phyloP scores from a whole-genome alignment of 2,888 invertebrate species.

The Mythimna lalbum region DNA sequence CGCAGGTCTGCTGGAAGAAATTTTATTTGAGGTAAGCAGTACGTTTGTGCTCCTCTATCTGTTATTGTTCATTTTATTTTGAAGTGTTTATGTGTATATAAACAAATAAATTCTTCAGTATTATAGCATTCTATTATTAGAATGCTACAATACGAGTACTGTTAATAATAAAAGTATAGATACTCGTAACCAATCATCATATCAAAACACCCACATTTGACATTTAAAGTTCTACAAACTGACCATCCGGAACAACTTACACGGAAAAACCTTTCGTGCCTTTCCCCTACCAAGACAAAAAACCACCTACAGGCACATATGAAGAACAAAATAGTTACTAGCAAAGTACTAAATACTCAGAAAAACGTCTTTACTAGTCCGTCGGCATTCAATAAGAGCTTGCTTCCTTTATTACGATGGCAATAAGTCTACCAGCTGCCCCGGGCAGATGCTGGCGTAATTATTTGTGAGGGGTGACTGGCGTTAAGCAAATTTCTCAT shows the following conservation, averaged over 20 bases:
- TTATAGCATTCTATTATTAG: too few species aligned
- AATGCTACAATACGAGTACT: too few species aligned
- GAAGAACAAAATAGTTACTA: slow-evolving; percentile 42
- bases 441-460: slow-evolving; percentile 76
- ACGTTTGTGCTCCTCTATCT: too few species aligned
- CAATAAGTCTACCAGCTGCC: slow-evolving; percentile 79
- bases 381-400: slow-evolving; percentile 74
- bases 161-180: slow-evolving; percentile 1
- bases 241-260: not conserved
- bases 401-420: slow-evolving; percentile 79
- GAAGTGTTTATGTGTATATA: too few species aligned
- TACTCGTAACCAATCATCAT: slow-evolving; percentile 2
- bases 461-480: slow-evolving; percentile 72
- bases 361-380: slow-evolving; percentile 62
- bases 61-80: too few species aligned
- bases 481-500: slow-evolving; percentile 64
- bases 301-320: slow-evolving; percentile 10
- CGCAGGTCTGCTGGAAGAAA: too few species aligned
- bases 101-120: too few species aligned
- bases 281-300: not conserved
- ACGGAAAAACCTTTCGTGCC: slow-evolving; percentile 31
- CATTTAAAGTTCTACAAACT: slow-evolving; percentile 27
- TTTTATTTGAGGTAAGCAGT: too few species aligned
- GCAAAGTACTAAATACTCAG: slow-evolving; percentile 37
- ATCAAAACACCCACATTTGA: slow-evolving; percentile 3